Percentiles rank a stretch among this genome's conserved stretches.
These are phyloP conservation scores for Delia radicum DNA, from an alignment of 1,140 invertebrate genomes.

Conservation along the genomic window DNA sequence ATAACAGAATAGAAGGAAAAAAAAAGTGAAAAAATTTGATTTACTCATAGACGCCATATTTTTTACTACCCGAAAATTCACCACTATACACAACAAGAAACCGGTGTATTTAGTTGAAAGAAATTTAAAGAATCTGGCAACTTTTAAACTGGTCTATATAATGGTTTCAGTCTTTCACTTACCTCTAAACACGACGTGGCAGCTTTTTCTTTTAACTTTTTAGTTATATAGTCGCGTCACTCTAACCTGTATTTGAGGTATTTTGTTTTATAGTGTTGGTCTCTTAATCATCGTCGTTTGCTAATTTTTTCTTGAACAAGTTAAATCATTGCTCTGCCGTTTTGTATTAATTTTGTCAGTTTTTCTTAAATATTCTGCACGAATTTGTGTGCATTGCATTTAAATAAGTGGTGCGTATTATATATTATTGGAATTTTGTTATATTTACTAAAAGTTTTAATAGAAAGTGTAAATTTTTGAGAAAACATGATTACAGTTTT, in stretches of 20 bases:
- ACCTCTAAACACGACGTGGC: constrained; percentile 25
- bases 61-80: not conserved
- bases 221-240: not conserved
- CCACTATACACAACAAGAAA: not conserved
- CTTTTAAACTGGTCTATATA: not conserved
- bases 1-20: constrained; percentile 2
- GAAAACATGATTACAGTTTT: constrained; percentile 1
- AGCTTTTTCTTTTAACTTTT: constrained; percentile 25
- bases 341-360: constrained; percentile 50
- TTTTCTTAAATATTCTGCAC: constrained; percentile 51
- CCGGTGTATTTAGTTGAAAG: not conserved
- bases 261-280: not conserved
- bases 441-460: not conserved
- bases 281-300: constrained; percentile 11
- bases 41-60: constrained; percentile 4
- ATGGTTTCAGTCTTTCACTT: constrained; percentile 8
- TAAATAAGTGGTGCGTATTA: constrained; percentile 49
- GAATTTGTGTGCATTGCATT: constrained; percentile 42
- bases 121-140: not conserved
- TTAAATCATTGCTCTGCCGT: constrained; percentile 49
- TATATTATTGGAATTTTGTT: not conserved
- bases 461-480: not conserved
- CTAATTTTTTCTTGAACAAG: constrained; percentile 17
- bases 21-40: constrained; percentile 18
- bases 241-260: not conserved